A percentile compares a stretch with the other conserved stretches of the same genome.
These are phyloP conservation scores for Cranoglanis bouderius DNA, from an alignment of 2,113 vertebrate genomes.

Conservation along the genomic window DNA sequence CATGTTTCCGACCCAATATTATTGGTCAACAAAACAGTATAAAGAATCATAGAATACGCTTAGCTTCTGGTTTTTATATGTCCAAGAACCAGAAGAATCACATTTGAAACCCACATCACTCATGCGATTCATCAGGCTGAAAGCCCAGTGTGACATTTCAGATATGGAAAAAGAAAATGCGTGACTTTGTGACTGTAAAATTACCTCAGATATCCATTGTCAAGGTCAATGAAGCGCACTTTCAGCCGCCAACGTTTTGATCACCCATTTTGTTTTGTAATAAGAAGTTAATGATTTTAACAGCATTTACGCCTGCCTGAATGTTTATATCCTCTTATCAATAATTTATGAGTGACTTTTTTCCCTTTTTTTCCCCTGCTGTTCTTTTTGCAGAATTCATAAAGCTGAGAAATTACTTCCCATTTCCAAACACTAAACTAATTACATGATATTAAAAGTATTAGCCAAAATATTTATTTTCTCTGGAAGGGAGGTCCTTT, in stretches of 20 bases:
- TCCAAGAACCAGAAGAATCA: not conserved
- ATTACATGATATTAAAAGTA: not conserved
- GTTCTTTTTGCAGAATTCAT: not conserved
- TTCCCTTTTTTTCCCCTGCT: conserved; percentile 35
- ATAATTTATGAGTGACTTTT: conserved; percentile 41
- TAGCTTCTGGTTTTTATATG: not conserved
- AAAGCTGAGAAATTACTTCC: not conserved
- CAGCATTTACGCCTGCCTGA: conserved; percentile 57
- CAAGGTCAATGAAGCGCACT: conserved; percentile 65
- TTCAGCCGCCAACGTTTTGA: conserved; percentile 59
- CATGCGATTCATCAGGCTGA: conserved; percentile 27
- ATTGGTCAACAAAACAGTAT: not conserved
- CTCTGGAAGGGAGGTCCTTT: not conserved
- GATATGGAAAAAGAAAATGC: not conserved
- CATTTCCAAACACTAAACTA: not conserved
- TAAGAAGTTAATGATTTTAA: conserved; percentile 61
- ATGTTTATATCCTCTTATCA: not conserved
- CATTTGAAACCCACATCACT: not conserved
- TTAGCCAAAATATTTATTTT: not conserved
- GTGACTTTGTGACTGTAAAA: not conserved
- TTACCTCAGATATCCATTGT: conserved; percentile 36
- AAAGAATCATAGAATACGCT: not conserved
- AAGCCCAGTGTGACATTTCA: conserved; percentile 32
- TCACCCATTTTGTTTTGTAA: conserved; percentile 54
- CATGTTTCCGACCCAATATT: not conserved